Percentiles rank a stretch among this genome's conserved stretches.
Evolutionary conservation across 2,113 vertebrate species (phyloP).

Genomic region (Ophthalmolycus amberensis): DNA sequence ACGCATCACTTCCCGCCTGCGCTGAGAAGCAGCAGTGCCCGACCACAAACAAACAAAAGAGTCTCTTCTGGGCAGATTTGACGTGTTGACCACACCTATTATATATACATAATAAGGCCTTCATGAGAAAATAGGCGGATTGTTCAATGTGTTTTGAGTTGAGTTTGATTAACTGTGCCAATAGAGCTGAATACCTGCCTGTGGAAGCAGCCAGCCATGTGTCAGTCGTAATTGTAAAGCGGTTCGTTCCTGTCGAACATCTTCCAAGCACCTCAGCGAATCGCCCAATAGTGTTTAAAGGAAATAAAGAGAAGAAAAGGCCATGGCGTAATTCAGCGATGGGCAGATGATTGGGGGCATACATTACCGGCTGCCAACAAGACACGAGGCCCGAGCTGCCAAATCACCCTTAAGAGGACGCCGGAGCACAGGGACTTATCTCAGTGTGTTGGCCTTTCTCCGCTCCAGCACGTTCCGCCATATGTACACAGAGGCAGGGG

Average conservation of each 20-base stretch:
- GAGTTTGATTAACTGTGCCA: constrained; percentile 31
- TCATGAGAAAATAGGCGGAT: constrained; percentile 21
- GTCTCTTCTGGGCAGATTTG: constrained; percentile 3
- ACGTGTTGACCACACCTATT: constrained; percentile 9
- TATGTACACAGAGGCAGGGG: constrained; percentile 74
- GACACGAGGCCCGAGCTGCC: constrained; percentile 66
- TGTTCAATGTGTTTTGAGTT: constrained; percentile 11
- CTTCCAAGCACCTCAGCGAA: constrained; percentile 53
- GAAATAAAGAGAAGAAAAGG: constrained; percentile 28
- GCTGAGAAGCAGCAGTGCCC: constrained; percentile 43
- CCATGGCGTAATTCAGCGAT: constrained; percentile 63
- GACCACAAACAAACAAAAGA: constrained; percentile 24
- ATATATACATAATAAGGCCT: constrained; percentile 30
- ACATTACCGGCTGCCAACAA: constrained; percentile 74
- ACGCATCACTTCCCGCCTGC: constrained; percentile 64
- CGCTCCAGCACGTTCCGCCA: constrained; percentile 61
- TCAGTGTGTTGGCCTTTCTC: constrained; percentile 75
- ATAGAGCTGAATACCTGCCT: constrained; percentile 36
- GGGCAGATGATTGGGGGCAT: constrained; percentile 73
- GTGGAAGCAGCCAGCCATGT: constrained; percentile 45
- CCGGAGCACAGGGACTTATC: constrained; percentile 71
- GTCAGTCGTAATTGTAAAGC: constrained; percentile 47
- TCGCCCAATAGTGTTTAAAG: constrained; percentile 53
- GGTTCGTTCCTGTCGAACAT: constrained; percentile 36
- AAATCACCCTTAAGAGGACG: constrained; percentile 77